Evolutionary conservation across 1,140 invertebrate genomes (phyloP).

Genomic region (Rhagoletis zephyria): DNA sequence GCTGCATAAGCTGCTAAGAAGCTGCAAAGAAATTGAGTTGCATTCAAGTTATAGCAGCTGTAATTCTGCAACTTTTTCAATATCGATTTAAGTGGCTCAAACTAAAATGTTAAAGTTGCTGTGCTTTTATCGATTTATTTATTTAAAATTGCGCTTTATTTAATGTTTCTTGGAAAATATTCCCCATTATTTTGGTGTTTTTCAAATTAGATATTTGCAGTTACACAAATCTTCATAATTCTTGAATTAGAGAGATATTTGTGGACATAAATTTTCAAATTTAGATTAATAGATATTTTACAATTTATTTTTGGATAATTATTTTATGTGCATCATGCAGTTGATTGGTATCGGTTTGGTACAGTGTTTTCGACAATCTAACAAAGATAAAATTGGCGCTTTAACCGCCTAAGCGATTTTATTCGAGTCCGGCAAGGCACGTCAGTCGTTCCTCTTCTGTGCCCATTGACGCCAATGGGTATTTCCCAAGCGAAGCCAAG

Average conservation of each 20-base stretch:
- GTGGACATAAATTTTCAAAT: too few relatives aligned
- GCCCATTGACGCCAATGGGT: too few relatives aligned
- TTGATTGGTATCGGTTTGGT: too few relatives aligned
- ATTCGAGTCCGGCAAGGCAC: too few relatives aligned
- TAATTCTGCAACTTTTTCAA: conserved; percentile 13
- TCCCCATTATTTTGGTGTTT: not conserved
- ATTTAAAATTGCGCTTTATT: not conserved
- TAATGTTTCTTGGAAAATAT: not conserved
- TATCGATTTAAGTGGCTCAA: conserved; percentile 21
- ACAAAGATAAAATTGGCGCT: too few relatives aligned
- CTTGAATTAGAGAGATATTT: too few relatives aligned
- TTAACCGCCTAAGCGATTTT: too few relatives aligned
- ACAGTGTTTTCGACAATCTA: too few relatives aligned
- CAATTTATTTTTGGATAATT: too few relatives aligned
- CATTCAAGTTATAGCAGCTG: conserved; percentile 45
- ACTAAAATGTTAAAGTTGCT: not conserved
- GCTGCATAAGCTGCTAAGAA: not conserved
- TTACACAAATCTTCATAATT: not conserved
- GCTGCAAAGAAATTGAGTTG: conserved; percentile 15
- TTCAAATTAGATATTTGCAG: not conserved
- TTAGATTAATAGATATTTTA: too few relatives aligned
- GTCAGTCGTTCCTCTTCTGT: not conserved
- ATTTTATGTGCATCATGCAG: too few relatives aligned
- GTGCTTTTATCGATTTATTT: not conserved
- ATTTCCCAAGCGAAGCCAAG: too few relatives aligned